These are phyloP conservation scores for Chlamydotis undulata DNA, from an alignment of 2,113 vertebrate species.

Conservation along the genomic window DNA sequence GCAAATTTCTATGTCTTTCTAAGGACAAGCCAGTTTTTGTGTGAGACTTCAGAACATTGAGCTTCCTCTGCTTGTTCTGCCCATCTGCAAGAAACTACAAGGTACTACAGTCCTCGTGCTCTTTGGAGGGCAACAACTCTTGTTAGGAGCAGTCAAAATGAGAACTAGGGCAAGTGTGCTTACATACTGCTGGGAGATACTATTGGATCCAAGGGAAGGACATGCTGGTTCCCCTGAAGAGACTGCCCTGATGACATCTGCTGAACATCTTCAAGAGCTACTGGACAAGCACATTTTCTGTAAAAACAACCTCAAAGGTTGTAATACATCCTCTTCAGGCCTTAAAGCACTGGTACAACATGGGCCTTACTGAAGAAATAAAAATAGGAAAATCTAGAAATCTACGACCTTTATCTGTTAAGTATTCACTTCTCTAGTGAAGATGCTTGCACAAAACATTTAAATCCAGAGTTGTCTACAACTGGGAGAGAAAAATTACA, in stretches of 20 bases:
- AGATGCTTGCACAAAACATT: neutral
- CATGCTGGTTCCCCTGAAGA: neutral
- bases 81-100: neutral
- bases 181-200: neutral
- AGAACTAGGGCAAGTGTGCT: neutral
- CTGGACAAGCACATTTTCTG: neutral
- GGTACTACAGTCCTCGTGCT: neutral
- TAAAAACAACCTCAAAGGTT: neutral
- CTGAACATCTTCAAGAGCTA: neutral
- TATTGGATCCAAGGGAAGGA: neutral
- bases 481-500: neutral
- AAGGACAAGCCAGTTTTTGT: neutral
- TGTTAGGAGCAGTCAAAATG: neutral
- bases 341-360: neutral
- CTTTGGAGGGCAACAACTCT: rapidly evolving
- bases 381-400: neutral
- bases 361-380: neutral
- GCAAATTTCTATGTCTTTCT: neutral
- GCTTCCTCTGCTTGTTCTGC: neutral
- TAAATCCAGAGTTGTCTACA: neutral
- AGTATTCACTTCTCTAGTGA: neutral
- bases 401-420: neutral
- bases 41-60: neutral
- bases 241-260: neutral
- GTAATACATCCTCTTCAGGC: neutral